phyloP scores from a whole-genome alignment of 2,113 vertebrate species.

The Paedocypris sp. region DNA sequence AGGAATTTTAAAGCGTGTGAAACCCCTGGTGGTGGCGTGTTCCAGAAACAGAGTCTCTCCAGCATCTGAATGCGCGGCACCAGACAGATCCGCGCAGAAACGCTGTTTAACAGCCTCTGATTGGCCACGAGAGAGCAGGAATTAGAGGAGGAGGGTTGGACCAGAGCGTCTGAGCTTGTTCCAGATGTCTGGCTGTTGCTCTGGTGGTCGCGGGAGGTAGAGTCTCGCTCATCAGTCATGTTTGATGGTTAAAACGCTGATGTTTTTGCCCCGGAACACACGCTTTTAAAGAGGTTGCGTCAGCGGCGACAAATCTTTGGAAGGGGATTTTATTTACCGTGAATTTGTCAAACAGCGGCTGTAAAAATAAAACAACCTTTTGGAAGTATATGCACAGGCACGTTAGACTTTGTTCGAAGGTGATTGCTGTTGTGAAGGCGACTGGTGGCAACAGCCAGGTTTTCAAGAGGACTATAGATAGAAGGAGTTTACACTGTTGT shows the following conservation, averaged over 20 bases:
- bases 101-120: slow-evolving; percentile 11
- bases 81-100: neutral
- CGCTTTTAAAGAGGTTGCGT: neutral
- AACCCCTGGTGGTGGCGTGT: slow-evolving; percentile 5
- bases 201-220: neutral
- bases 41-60: neutral
- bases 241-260: neutral
- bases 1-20: slow-evolving; percentile 12
- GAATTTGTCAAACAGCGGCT: too few relatives aligned
- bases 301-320: neutral
- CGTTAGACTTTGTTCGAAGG: too few relatives aligned
- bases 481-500: too few relatives aligned
- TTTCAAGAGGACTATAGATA: too few relatives aligned
- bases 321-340: too few relatives aligned
- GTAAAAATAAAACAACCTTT: too few relatives aligned
- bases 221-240: neutral
- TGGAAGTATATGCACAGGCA: too few relatives aligned
- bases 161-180: neutral
- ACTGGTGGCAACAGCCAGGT: too few relatives aligned
- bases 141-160: slow-evolving; percentile 14
- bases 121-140: slow-evolving; percentile 11
- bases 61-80: slow-evolving; percentile 16
- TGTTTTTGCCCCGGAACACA: neutral
- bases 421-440: too few relatives aligned
- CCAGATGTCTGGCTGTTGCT: slow-evolving; percentile 7